These are phyloP conservation scores for Gallinago media DNA, from an alignment of 2,113 vertebrate species.

Conservation along the genomic window DNA sequence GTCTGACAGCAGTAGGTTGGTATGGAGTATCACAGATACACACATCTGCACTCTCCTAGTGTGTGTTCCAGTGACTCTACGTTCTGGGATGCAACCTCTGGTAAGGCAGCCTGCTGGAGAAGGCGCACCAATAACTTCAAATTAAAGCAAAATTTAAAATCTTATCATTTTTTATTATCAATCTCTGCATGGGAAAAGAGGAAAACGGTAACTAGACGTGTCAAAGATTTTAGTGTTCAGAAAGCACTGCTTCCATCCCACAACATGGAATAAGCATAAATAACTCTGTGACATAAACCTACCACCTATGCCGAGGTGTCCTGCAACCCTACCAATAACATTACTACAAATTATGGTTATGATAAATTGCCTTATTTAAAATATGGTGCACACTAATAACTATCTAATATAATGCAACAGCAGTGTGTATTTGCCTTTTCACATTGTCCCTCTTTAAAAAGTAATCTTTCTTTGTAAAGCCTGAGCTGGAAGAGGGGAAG, in stretches of 20 bases:
- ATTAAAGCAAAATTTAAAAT: neutral
- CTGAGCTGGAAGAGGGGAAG: neutral
- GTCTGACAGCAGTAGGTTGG: neutral
- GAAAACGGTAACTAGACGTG: neutral
- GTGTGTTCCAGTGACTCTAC: neutral
- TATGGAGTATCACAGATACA: fast-evolving
- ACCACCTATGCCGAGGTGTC: neutral
- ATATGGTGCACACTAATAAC: neutral
- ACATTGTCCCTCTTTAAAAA: neutral
- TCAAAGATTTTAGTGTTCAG: neutral
- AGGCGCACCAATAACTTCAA: neutral
- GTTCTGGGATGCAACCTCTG: neutral
- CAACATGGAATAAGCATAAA: neutral
- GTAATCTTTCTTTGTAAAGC: neutral
- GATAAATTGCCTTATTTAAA: neutral
- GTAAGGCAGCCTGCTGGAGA: neutral
- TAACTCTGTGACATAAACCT: neutral
- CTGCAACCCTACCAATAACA: neutral
- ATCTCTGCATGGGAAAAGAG: neutral
- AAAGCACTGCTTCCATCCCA: neutral
- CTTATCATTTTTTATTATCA: neutral
- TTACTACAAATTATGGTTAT: neutral
- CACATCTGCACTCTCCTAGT: neutral
- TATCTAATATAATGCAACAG: neutral
- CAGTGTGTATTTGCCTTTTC: neutral